These are phyloP conservation scores for Cyphomyrus discorhynchus DNA, from an alignment of 2,113 vertebrate genomes.

Conservation along the genomic window DNA sequence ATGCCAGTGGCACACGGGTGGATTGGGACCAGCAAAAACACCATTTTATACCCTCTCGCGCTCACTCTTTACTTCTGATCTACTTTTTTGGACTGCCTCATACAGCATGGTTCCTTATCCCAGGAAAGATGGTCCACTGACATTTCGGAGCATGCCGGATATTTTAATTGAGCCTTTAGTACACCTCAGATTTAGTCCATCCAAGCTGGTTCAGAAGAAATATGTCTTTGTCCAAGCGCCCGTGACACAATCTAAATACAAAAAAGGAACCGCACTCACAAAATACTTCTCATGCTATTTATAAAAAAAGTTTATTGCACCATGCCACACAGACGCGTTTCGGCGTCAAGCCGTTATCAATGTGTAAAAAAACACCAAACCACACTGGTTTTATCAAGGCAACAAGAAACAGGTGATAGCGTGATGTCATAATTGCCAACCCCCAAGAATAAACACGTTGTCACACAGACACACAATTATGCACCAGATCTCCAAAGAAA, in stretches of 20 bases:
- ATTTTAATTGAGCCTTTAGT: not conserved
- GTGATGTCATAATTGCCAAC: no score
- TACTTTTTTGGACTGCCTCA: conserved; percentile 13
- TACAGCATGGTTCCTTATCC: conserved; percentile 13
- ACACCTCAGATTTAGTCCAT: not conserved
- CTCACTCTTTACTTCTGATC: not conserved
- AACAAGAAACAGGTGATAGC: no score
- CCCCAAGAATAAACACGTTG: no score
- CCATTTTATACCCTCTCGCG: not conserved
- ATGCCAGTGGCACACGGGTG: not conserved
- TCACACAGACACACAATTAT: no score
- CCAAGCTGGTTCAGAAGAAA: not conserved
- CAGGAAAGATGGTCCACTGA: conserved; percentile 9
- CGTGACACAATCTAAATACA: not conserved
- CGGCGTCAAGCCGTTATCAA: no score
- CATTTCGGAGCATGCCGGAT: not conserved
- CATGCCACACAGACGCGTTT: no score
- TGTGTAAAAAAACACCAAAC: no score
- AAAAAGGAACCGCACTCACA: no score
- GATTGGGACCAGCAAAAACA: not conserved
- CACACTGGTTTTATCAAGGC: no score
- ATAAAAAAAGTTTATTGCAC: no score
- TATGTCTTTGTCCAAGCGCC: not conserved
- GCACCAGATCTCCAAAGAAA: no score
- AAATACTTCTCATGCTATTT: no score